Evolutionary conservation across 1,140 invertebrate species (phyloP).

Genomic region (Anastrepha ludens): DNA sequence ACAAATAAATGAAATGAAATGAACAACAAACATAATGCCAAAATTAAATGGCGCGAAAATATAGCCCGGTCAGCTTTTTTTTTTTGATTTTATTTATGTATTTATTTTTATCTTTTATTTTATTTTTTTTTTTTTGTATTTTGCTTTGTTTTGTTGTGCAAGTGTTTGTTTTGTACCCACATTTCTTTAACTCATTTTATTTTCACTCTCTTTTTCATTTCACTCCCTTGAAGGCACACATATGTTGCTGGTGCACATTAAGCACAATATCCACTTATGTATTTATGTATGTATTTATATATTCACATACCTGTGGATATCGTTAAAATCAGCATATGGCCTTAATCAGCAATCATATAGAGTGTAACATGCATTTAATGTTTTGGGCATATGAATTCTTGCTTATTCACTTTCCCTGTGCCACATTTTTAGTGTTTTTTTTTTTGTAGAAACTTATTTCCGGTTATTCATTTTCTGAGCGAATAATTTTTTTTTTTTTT

Average conservation of each 20-base stretch:
- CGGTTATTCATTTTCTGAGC: not conserved
- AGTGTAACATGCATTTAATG: not conserved
- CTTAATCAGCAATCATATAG: conserved; percentile 30
- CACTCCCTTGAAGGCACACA: not conserved
- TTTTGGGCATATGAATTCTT: conserved; percentile 41
- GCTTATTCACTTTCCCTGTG: not conserved
- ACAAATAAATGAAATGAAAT: conserved; percentile 21
- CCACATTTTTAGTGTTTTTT: conserved; percentile 5
- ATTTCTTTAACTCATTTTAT: conserved; percentile 6
- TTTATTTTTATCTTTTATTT: too few species aligned
- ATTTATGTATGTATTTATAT: not conserved
- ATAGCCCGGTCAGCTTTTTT: conserved; percentile 30
- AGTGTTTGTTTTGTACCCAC: not conserved
- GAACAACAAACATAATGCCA: conserved; percentile 42
- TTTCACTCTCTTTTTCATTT: not conserved
- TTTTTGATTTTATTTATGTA: not conserved
- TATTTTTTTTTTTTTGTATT: not conserved
- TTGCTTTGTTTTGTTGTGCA: not conserved
- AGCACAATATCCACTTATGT: not conserved
- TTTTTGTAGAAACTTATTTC: conserved; percentile 25
- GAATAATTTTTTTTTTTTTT: not conserved
- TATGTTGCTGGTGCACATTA: conserved; percentile 30
- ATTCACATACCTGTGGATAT: not conserved
- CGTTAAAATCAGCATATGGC: conserved; percentile 42
- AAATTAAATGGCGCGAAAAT: conserved; percentile 51